Conservation (phyloP, 30 jellyfish, hydroid and myxozoan species). For the Sanderia malayensis region DNA sequence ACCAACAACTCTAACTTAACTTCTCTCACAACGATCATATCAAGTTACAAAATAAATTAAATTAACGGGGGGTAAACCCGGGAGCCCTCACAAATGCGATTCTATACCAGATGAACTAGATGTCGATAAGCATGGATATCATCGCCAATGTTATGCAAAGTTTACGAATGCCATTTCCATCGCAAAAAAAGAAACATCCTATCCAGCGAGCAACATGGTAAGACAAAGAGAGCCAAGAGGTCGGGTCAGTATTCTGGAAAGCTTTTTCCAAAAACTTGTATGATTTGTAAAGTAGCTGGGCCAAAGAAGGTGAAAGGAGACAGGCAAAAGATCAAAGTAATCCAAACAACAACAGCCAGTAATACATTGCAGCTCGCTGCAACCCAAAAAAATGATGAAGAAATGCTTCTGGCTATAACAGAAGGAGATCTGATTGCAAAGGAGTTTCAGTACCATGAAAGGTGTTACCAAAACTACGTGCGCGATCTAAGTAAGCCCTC, state of each 20-base stretch:
- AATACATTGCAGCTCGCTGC: not conserved
- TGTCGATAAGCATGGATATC: conserved; percentile 1
- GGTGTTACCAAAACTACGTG: conserved; percentile 10
- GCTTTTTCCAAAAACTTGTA: not conserved
- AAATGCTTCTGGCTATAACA: conserved; percentile 4
- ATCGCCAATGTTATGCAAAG: conserved; percentile 1
- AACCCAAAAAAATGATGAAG: not conserved
- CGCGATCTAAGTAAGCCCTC: conserved; percentile 10
- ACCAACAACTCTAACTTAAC: no score
- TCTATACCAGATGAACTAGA: conserved; percentile 2
- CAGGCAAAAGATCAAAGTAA: not conserved
- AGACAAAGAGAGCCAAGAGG: conserved; percentile 5
- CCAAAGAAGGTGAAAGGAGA: conserved; percentile 4
- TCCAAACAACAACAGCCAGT: not conserved
- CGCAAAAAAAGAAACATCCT: not conserved
- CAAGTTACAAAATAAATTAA: no score
- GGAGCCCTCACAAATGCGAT: no score
- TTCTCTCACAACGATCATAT: no score
- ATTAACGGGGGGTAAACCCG: no score
- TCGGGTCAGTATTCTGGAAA: conserved; percentile 4
- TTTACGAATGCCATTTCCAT: not conserved
- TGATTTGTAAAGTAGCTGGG: not conserved
- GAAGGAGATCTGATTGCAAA: conserved; percentile 18
- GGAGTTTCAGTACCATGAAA: conserved; percentile 17
- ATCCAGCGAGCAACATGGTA: not conserved